Percentiles rank a stretch among this genome's conserved stretches.
Evolutionary conservation across 2,888 invertebrate genomes (phyloP).

Genomic region (Watsonalla binaria): DNA sequence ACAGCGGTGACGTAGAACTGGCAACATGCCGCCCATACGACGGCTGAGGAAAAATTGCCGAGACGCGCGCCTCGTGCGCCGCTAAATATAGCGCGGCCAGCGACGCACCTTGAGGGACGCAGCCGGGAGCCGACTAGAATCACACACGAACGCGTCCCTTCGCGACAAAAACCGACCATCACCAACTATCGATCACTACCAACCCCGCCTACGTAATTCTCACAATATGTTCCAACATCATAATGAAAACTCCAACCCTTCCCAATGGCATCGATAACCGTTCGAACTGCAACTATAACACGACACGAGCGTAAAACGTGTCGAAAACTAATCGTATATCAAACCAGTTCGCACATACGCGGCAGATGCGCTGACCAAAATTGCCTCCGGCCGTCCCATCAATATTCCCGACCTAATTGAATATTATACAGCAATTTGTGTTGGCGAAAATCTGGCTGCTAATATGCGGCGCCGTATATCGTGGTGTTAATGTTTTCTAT

Average conservation of each 20-base stretch:
- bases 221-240: not conserved
- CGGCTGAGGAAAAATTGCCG: conserved; percentile 56
- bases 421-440: conserved; percentile 77
- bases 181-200: no score
- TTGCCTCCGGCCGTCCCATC: conserved; percentile 65
- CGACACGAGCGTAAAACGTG: conserved; percentile 29
- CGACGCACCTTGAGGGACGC: conserved; percentile 63
- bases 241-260: not conserved
- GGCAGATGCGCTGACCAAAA: conserved; percentile 74
- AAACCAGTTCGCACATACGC: conserved; percentile 45
- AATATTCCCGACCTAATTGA: conserved; percentile 74
- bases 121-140: conserved; percentile 27
- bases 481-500: conserved; percentile 69
- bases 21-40: conserved; percentile 75
- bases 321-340: conserved; percentile 75
- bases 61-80: conserved; percentile 41
- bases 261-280: not conserved
- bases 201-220: no score
- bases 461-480: conserved; percentile 72
- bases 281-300: not conserved
- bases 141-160: conserved; percentile 4
- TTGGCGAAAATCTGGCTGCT: conserved; percentile 74
- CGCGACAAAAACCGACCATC: not conserved
- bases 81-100: conserved; percentile 36
- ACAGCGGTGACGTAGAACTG: conserved; percentile 66